phyloP scores from a whole-genome alignment of 2,113 vertebrate species.

The Vulpes ferrilata region DNA sequence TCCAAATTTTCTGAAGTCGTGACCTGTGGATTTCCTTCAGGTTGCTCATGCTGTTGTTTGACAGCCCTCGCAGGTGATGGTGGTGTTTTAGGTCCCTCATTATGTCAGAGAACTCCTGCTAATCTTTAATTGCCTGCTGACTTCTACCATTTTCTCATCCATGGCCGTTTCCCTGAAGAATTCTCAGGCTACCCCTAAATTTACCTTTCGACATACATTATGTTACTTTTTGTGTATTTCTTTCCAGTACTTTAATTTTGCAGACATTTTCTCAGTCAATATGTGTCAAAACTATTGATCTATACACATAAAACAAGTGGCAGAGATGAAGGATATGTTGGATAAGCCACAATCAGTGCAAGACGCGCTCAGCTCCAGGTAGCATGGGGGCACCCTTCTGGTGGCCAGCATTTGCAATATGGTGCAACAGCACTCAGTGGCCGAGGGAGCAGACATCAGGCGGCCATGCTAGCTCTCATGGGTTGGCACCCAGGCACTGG shows the following conservation, averaged over 20 bases:
- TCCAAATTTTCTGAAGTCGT: neutral
- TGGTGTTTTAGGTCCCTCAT: neutral
- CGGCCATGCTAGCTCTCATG: neutral
- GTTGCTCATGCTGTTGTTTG: neutral
- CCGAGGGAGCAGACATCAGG: neutral
- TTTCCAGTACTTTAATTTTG: neutral
- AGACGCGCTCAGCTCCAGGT: fast-evolving
- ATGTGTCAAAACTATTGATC: neutral
- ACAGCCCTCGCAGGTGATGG: neutral
- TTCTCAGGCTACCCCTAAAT: neutral
- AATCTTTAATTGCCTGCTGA: neutral
- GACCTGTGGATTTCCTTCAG: neutral
- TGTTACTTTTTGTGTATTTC: neutral
- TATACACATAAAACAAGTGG: neutral
- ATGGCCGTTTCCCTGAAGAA: neutral
- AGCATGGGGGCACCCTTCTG: neutral
- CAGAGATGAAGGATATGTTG: neutral
- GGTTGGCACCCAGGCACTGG: neutral
- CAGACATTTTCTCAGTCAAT: neutral
- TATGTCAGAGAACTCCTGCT: neutral
- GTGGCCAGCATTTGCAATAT: neutral
- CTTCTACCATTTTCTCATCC: neutral
- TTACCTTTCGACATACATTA: neutral
- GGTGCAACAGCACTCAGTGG: neutral
- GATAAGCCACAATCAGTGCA: neutral